Conservation (phyloP, 2,888 invertebrate genomes). For the Ypsolopha scabrella region DNA sequence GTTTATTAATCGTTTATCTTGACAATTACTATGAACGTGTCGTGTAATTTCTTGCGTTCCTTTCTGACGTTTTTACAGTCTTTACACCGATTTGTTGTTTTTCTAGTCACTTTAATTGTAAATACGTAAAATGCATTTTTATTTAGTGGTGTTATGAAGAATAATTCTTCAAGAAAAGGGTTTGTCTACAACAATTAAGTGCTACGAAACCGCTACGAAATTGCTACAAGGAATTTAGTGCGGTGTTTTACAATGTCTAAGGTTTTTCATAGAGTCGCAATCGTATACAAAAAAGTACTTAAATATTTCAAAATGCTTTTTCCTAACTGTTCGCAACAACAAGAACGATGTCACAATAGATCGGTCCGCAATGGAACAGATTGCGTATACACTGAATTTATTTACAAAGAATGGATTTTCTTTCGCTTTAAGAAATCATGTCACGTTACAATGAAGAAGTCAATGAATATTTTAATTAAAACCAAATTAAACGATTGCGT, state of each 20-base stretch:
- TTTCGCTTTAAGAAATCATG: constrained; percentile 29
- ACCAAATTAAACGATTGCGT: not conserved
- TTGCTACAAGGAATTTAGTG: no score
- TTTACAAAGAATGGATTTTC: constrained; percentile 44
- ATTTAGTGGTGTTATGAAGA: no score
- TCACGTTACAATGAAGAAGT: constrained; percentile 19
- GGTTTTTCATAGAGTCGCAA: no score
- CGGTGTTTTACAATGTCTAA: no score
- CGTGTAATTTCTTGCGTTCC: not conserved
- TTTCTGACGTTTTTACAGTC: no score
- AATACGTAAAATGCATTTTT: no score
- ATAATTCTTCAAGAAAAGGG: no score
- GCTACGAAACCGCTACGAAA: no score
- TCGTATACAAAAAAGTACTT: constrained; percentile 1
- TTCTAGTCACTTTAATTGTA: no score
- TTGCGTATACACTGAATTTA: constrained; percentile 25
- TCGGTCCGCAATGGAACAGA: constrained; percentile 6
- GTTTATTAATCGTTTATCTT: constrained; percentile 25
- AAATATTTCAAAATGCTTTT: constrained; percentile 24
- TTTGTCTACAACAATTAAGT: no score
- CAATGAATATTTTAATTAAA: constrained; percentile 3
- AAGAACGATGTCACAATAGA: constrained; percentile 21
- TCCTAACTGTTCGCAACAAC: constrained; percentile 15
- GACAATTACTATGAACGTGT: constrained; percentile 21
- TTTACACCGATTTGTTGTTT: no score